Evolutionary conservation across 2,888 invertebrate species (phyloP).

Genomic region (Tiliacea aurago): DNA sequence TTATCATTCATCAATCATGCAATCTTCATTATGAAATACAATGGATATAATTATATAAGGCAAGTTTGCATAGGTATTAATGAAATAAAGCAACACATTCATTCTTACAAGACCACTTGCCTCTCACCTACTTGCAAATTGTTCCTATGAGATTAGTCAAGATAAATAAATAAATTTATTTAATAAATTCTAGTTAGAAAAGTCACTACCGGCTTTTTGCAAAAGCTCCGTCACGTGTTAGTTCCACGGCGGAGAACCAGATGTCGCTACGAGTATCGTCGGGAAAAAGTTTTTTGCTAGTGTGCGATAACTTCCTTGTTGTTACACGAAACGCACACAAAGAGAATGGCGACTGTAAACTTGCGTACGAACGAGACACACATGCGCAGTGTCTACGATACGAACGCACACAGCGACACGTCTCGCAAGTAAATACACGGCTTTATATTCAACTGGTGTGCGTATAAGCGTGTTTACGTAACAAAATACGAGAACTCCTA

Average conservation of each 20-base stretch:
- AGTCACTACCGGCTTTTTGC: conserved; percentile 75
- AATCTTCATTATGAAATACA: conserved; percentile 5
- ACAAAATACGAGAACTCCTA: conserved; percentile 66
- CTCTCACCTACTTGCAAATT: not conserved
- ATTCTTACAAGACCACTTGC: conserved; percentile 13
- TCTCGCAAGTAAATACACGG: conserved; percentile 63
- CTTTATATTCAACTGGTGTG: conserved; percentile 61
- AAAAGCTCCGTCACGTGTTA: conserved; percentile 65
- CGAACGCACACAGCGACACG: conserved; percentile 60
- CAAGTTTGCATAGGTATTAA: too few relatives aligned
- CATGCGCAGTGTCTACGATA: conserved; percentile 67
- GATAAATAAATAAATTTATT: not conserved
- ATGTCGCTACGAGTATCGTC: conserved; percentile 83
- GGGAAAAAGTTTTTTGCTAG: conserved; percentile 74
- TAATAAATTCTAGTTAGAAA: conserved; percentile 53
- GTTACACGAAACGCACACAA: conserved; percentile 69
- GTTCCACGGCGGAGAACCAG: conserved; percentile 76
- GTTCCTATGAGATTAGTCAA: conserved; percentile 7
- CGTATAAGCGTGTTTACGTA: conserved; percentile 66
- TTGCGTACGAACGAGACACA: conserved; percentile 66
- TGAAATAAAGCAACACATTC: too few relatives aligned
- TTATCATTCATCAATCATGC: conserved; percentile 25
- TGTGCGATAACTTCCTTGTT: conserved; percentile 74
- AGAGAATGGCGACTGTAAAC: conserved; percentile 60
- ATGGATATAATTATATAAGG: not conserved